Conservation (phyloP, 2,113 vertebrate species). For the Nettapus auritus region DNA sequence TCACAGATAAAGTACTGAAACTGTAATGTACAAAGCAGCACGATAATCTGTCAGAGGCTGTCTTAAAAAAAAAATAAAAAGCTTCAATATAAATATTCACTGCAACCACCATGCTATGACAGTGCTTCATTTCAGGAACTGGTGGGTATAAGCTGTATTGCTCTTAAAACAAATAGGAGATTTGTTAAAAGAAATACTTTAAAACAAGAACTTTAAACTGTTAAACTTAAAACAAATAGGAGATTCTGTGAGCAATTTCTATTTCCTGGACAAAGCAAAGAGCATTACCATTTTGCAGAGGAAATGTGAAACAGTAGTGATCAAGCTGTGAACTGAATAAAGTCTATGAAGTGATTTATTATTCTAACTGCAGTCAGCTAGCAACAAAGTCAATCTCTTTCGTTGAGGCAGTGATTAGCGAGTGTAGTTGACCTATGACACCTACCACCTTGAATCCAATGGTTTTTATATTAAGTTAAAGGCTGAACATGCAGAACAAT, state of each 20-base stretch:
- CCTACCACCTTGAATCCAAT: slow-evolving; percentile 54
- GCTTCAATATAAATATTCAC: slow-evolving; percentile 15
- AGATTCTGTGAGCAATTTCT: slow-evolving; percentile 60
- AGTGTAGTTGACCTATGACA: slow-evolving; percentile 48
- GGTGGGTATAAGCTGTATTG: slow-evolving; percentile 42
- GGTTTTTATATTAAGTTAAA: slow-evolving; percentile 24
- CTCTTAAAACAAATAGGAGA: slow-evolving; percentile 72
- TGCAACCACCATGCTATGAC: slow-evolving; percentile 20
- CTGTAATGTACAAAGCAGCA: background rate
- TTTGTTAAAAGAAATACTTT: too few species aligned
- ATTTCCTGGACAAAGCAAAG: slow-evolving; percentile 58
- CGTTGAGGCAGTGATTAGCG: slow-evolving; percentile 69
- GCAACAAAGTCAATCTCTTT: slow-evolving; percentile 55
- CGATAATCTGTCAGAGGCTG: background rate
- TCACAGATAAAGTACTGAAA: slow-evolving; percentile 14
- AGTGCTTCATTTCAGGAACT: slow-evolving; percentile 63
- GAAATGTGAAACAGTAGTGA: slow-evolving; percentile 61
- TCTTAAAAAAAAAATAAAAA: background rate
- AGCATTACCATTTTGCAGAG: slow-evolving; percentile 60
- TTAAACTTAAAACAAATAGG: slow-evolving; percentile 74
- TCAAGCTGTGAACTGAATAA: slow-evolving; percentile 73
- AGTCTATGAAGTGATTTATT: slow-evolving; percentile 72
- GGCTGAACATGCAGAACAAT: slow-evolving; percentile 24
- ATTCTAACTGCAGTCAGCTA: slow-evolving; percentile 68
- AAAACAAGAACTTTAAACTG: too few species aligned